Evolutionary conservation across 2,113 vertebrate species (phyloP), one percentile per base, ranked within the genome.

Genomic region (Brachypteracias leptosomus): DNA sequence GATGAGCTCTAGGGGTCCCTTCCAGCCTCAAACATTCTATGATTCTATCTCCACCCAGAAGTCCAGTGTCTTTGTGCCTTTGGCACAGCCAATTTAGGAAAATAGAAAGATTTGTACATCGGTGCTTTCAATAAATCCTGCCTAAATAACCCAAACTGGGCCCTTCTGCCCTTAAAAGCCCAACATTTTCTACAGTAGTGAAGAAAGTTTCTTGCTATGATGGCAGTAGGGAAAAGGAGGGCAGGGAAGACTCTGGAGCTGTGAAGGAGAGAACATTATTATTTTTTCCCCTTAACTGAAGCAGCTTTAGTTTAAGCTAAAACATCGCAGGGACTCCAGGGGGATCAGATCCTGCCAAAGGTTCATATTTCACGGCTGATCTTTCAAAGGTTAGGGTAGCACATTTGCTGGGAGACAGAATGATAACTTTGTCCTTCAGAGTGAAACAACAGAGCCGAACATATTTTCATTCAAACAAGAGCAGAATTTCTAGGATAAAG

Each of bases 381-480:
- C 91, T 91, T 61, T 65, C 70, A 93, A 95, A 96, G 94, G 89
- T 92, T 90, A 96, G 89, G 73, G 89, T 93, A 89, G 79, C 1
- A 2, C 81, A 40, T 95, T 95, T 91, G 40, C 91, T 54, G 72
- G n/a, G 66, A 92, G 80, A 57, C 6, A 72, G 89, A 88, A 89
- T 28, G 76, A 55, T 72, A 91, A 88, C 91, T 89, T 76, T 4
- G 91, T 93, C 89, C 93, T 97, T 95, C 91, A 82, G 87, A 65
- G 70, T 91, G n/a, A 62, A 85, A 93, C 16, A 92, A 77, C 83
- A 76, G 61, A 85, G 62, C 54, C 54, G 94, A 82, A 49, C 40
- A 25, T 11, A 72, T 85, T 94, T 68, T 75, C 85, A 83, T 38
- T 85, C 58, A 42, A 91, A 91, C 62, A 76, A 24, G 87, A 76